Conservation (phyloP, 1,140 invertebrate genomes). For the Metaphire vulgaris region DNA sequence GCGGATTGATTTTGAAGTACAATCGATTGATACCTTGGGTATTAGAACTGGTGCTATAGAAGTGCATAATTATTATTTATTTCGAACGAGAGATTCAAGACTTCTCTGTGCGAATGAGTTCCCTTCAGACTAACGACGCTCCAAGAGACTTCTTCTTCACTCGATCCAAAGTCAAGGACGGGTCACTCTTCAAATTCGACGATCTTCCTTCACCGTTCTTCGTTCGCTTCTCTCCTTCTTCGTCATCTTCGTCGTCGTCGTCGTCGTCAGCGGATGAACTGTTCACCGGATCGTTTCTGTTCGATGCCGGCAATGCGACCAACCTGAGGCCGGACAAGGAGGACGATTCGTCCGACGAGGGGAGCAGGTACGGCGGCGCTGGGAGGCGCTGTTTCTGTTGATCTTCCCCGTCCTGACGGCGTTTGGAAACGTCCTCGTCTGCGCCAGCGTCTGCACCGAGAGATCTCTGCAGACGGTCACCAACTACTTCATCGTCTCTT, state of each 20-base stretch:
- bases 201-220: neutral
- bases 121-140: too few relatives aligned
- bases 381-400: slow-evolving; percentile 19
- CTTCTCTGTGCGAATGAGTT: too few relatives aligned
- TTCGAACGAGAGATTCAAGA: too few relatives aligned
- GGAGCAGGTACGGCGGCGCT: neutral
- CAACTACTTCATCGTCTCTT: slow-evolving; percentile 96
- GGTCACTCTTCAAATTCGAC: neutral
- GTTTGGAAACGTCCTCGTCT: slow-evolving; percentile 93
- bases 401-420: slow-evolving; percentile 86
- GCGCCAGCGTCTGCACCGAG: slow-evolving; percentile 66
- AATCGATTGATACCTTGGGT: too few relatives aligned
- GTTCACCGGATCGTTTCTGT: neutral
- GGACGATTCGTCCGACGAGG: neutral
- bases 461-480: slow-evolving; percentile 79
- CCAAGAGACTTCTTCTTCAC: too few relatives aligned
- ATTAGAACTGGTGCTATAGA: too few relatives aligned
- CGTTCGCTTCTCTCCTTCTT: neutral
- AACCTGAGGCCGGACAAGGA: too few relatives aligned
- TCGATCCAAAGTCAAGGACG: neutral
- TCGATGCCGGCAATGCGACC: neutral
- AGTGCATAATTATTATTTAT: too few relatives aligned
- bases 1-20: too few relatives aligned
- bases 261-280: neutral
- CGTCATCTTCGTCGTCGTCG: neutral